phyloP scores from a whole-genome alignment of 2,888 invertebrate genomes.

The Strigamia crassipes region DNA sequence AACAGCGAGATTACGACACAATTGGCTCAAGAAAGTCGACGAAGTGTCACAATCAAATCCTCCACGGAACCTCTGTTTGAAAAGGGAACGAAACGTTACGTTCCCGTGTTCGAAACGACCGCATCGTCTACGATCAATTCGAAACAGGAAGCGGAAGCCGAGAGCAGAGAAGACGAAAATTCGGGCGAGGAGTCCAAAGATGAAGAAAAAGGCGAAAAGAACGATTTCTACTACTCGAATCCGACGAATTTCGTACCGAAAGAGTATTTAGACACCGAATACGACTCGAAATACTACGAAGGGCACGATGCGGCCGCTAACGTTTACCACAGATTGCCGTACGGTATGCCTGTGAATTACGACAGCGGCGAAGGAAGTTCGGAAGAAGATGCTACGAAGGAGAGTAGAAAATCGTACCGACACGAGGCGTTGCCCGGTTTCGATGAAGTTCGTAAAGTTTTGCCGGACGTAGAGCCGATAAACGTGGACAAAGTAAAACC shows the following conservation, averaged over 20 bases:
- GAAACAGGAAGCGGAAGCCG: neutral
- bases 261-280: neutral
- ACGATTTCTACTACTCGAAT: neutral
- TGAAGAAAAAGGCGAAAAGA: neutral
- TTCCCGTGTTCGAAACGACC: neutral
- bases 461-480: constrained; percentile 33
- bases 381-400: neutral
- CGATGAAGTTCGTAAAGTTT: neutral
- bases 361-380: neutral
- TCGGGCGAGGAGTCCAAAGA: neutral
- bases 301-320: constrained; percentile 24
- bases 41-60: neutral
- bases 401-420: neutral
- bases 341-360: neutral
- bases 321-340: neutral
- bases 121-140: neutral
- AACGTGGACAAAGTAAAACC: constrained; percentile 18
- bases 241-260: constrained; percentile 1
- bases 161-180: neutral
- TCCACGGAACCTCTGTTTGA: neutral
- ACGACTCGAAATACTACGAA: constrained; percentile 33
- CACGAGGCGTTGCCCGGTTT: neutral
- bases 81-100: neutral
- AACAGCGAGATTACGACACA: neutral
- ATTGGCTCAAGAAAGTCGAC: neutral